These are phyloP conservation scores for Sitta europaea DNA, from an alignment of 2,113 vertebrate genomes.

Conservation along the genomic window DNA sequence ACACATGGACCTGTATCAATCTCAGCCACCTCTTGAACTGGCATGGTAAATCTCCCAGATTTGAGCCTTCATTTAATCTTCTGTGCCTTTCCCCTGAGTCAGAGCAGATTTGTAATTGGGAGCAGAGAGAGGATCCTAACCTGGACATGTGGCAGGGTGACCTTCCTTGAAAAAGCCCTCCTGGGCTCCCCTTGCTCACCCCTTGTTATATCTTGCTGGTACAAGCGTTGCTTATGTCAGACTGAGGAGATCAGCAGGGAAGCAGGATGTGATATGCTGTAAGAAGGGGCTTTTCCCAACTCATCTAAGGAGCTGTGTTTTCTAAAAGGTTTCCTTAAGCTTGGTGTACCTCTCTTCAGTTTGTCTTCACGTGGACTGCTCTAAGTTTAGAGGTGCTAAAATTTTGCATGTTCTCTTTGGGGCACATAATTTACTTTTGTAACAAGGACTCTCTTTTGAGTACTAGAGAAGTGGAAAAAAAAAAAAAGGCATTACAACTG, in stretches of 20 bases:
- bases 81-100: background rate
- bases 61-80: background rate
- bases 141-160: fast-evolving
- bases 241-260: background rate
- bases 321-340: background rate
- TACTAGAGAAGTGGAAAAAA: background rate
- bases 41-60: background rate
- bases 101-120: background rate
- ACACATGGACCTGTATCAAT: background rate
- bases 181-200: background rate
- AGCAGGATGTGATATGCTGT: background rate
- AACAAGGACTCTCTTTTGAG: background rate
- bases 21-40: background rate
- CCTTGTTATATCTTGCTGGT: background rate
- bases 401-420: background rate
- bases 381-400: background rate
- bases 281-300: background rate
- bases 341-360: background rate
- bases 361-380: background rate
- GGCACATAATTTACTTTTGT: background rate
- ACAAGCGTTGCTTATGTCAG: background rate
- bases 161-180: background rate
- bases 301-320: background rate
- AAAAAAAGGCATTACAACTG: background rate
- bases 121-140: background rate